Evolutionary conservation across 2,888 invertebrate species (phyloP).

Genomic region (Rotaria magnacalcarata): DNA sequence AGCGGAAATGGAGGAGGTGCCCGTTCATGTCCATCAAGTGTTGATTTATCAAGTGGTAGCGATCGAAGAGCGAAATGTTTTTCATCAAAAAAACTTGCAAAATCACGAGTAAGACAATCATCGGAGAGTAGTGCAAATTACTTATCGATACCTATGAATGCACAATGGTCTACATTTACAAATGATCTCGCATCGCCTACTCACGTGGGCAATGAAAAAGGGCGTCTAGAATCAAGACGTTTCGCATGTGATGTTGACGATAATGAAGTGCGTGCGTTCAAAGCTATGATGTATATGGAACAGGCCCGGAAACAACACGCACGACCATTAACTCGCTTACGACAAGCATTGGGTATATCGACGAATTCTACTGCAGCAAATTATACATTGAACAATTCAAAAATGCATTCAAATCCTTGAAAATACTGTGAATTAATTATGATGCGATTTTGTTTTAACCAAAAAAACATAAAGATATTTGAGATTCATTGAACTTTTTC

Average conservation of each 20-base stretch:
- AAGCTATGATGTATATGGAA: slow-evolving; percentile 30
- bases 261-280: slow-evolving; percentile 34
- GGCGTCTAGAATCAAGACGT: neutral
- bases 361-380: neutral
- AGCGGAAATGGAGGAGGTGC: neutral
- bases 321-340: slow-evolving; percentile 19
- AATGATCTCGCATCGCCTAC: neutral
- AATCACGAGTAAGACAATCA: neutral
- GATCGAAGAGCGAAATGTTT: neutral
- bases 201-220: neutral
- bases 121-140: neutral
- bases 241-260: slow-evolving; percentile 34
- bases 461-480: neutral
- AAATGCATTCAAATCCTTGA: neutral
- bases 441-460: neutral
- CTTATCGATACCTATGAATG: neutral
- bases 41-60: neutral
- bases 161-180: neutral
- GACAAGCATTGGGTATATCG: slow-evolving; percentile 18
- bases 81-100: neutral
- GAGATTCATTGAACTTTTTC: neutral
- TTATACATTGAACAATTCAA: neutral
- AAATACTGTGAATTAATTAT: neutral
- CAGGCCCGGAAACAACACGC: slow-evolving; percentile 23
- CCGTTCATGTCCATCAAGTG: slow-evolving; percentile 31